Conservation (phyloP, 2,113 vertebrate genomes). For the Suncus etruscus region DNA sequence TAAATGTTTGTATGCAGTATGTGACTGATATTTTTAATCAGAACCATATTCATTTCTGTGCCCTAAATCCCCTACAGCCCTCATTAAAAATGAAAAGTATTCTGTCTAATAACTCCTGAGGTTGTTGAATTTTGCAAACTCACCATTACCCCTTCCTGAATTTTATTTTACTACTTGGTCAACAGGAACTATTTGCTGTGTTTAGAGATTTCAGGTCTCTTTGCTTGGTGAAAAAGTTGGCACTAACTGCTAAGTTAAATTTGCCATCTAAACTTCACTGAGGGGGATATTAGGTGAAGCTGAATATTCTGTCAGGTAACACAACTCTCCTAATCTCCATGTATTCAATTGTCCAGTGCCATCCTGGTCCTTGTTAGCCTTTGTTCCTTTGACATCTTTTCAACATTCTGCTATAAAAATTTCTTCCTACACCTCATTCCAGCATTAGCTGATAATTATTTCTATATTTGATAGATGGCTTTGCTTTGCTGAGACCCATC, state of each 20-base stretch:
- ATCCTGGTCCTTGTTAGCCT: slow-evolving; percentile 80
- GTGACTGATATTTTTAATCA: slow-evolving; percentile 77
- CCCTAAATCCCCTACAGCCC: slow-evolving; percentile 66
- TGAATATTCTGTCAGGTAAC: slow-evolving; percentile 85
- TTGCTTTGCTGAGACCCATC: slow-evolving; percentile 8
- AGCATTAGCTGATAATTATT: slow-evolving; percentile 65
- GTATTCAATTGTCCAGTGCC: slow-evolving; percentile 84
- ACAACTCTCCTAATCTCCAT: slow-evolving; percentile 78
- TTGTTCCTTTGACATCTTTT: slow-evolving; percentile 73
- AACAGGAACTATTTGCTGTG: slow-evolving; percentile 66
- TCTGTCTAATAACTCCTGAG: slow-evolving; percentile 62
- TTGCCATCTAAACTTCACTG: slow-evolving; percentile 77
- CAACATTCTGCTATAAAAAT: slow-evolving; percentile 72
- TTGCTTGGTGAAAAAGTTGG: slow-evolving; percentile 80
- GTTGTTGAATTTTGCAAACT: slow-evolving; percentile 66
- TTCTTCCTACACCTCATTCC: slow-evolving; percentile 57
- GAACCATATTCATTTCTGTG: slow-evolving; percentile 63
- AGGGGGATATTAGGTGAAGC: slow-evolving; percentile 76
- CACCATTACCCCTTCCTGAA: slow-evolving; percentile 75
- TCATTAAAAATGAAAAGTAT: slow-evolving; percentile 80
- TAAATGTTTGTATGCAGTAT: slow-evolving; percentile 66
- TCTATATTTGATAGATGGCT: slow-evolving; percentile 65
- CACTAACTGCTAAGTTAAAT: slow-evolving; percentile 80
- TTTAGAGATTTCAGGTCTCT: slow-evolving; percentile 74
- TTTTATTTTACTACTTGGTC: slow-evolving; percentile 76